These are phyloP conservation scores for Euplexia lucipara DNA, from an alignment of 2,888 invertebrate species.

Conservation along the genomic window DNA sequence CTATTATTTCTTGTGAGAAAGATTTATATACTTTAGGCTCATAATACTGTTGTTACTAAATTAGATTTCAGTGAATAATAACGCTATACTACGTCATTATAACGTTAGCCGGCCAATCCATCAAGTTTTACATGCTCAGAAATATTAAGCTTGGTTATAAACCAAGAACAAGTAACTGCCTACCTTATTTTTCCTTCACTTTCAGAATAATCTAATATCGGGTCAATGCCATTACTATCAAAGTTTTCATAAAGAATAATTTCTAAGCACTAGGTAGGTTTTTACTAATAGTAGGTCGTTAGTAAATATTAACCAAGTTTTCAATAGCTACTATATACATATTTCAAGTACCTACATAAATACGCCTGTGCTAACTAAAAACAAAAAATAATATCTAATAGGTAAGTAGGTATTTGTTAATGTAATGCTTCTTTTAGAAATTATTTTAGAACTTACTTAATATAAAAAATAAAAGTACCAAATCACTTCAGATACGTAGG, in stretches of 20 bases:
- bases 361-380: too few relatives aligned
- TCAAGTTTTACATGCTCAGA: constrained; percentile 60
- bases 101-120: constrained; percentile 58
- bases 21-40: constrained; percentile 35
- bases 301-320: background rate
- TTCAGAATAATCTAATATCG: constrained; percentile 43
- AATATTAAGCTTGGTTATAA: constrained; percentile 26
- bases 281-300: too few relatives aligned
- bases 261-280: background rate
- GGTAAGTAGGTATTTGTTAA: background rate
- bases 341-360: background rate
- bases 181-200: constrained; percentile 23
- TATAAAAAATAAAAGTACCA: background rate
- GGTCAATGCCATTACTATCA: constrained; percentile 56
- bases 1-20: constrained; percentile 30
- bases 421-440: background rate
- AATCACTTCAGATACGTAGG: too few relatives aligned
- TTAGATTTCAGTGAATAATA: constrained; percentile 54
- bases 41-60: constrained; percentile 47
- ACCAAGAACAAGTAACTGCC: constrained; percentile 22
- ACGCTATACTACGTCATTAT: constrained; percentile 47
- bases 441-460: too few relatives aligned
- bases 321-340: background rate
- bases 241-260: constrained; percentile 6
- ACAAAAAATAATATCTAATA: too few relatives aligned